Evolutionary conservation across 2,797 vertebrate species (phyloP).

Genomic region (Acrossocheilus fasciatus): DNA sequence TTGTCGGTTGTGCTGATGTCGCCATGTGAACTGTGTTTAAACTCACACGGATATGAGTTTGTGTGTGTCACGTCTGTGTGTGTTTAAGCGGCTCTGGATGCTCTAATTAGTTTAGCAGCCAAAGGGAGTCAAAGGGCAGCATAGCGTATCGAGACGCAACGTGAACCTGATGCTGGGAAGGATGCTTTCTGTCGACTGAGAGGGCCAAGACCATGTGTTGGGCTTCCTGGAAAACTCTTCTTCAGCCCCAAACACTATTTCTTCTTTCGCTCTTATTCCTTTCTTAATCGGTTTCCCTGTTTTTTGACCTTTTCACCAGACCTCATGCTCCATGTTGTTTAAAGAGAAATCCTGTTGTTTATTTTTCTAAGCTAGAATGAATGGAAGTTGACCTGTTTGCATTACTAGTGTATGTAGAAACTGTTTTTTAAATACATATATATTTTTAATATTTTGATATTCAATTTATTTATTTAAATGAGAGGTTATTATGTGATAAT

Average conservation of each 20-base stretch:
- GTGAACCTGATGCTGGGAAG: slow-evolving; percentile 81
- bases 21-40: slow-evolving; percentile 53
- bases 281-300: background rate
- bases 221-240: slow-evolving; percentile 64
- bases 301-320: background rate
- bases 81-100: slow-evolving; percentile 78
- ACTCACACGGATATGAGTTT: slow-evolving; percentile 38
- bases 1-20: slow-evolving; percentile 25
- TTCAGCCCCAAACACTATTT: slow-evolving; percentile 16
- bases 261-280: background rate
- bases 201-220: slow-evolving; percentile 74
- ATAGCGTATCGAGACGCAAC: slow-evolving; percentile 79
- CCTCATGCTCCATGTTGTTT: background rate
- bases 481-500: background rate
- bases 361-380: background rate
- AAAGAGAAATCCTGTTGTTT: background rate
- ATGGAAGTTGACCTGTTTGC: background rate
- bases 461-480: background rate
- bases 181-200: slow-evolving; percentile 66
- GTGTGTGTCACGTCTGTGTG: slow-evolving; percentile 64
- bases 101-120: slow-evolving; percentile 85
- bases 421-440: background rate
- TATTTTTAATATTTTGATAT: background rate
- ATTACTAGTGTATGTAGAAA: background rate
- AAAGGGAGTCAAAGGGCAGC: slow-evolving; percentile 78